Evolutionary conservation across 1,140 invertebrate species (phyloP).

Genomic region (Acyrthosiphon pisum): DNA sequence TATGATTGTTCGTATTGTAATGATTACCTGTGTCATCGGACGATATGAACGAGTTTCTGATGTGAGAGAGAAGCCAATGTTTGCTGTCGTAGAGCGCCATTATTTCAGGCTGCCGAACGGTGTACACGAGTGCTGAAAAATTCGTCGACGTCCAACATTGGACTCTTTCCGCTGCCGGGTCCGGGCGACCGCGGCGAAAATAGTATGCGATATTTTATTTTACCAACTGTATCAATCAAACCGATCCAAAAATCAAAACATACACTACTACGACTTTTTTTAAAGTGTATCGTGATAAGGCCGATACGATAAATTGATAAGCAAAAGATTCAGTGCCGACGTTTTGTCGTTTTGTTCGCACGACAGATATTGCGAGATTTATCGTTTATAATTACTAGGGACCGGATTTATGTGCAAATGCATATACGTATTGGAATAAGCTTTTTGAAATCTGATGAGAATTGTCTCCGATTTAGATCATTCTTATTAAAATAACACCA

Average conservation of each 20-base stretch:
- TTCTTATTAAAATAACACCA: too few relatives aligned
- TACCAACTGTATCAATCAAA: neutral
- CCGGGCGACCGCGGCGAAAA: neutral
- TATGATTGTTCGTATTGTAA: neutral
- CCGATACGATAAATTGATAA: slow-evolving; percentile 18
- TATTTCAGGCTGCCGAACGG: neutral
- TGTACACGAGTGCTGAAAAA: neutral
- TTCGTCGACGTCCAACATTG: neutral
- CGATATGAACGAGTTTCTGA: slow-evolving; percentile 92
- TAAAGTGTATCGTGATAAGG: slow-evolving; percentile 31
- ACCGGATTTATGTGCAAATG: too few relatives aligned
- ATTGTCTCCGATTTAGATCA: too few relatives aligned
- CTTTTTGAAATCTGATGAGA: too few relatives aligned
- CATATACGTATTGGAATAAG: too few relatives aligned
- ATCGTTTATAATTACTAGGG: neutral
- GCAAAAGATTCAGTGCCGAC: slow-evolving; percentile 22
- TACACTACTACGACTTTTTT: neutral
- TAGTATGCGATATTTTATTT: neutral
- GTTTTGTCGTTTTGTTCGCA: slow-evolving; percentile 12
- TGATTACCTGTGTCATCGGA: slow-evolving; percentile 87
- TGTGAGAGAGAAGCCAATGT: slow-evolving; percentile 90
- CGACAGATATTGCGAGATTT: neutral
- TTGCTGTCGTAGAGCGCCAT: slow-evolving; percentile 94
- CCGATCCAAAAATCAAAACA: neutral
- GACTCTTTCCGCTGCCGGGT: neutral